Percentiles rank a stretch among this genome's conserved stretches.
Evolutionary conservation across 2,888 invertebrate species (phyloP).

Genomic region (Phrixothrix hirtus): DNA sequence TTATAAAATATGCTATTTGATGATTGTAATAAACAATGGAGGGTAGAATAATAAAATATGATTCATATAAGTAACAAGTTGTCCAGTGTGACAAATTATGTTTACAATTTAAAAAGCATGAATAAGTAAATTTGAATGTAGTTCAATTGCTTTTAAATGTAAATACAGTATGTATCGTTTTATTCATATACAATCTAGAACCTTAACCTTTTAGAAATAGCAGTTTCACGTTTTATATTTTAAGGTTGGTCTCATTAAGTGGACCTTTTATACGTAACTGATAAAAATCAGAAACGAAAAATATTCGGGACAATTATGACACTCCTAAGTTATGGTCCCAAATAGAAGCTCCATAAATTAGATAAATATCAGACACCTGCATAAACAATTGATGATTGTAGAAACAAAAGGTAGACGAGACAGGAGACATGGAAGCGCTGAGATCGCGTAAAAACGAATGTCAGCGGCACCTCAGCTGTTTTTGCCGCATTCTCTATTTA

Average conservation of each 20-base stretch:
- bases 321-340: slow-evolving; percentile 46
- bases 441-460: slow-evolving; percentile 52
- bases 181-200: no score
- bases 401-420: slow-evolving; percentile 42
- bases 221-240: slow-evolving; percentile 9
- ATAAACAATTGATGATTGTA: slow-evolving; percentile 51
- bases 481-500: slow-evolving; percentile 43
- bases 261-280: slow-evolving; percentile 16
- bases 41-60: no score
- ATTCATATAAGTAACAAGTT: no score
- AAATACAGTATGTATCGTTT: neutral
- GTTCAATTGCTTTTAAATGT: neutral
- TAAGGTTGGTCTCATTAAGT: slow-evolving; percentile 26
- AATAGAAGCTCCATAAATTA: slow-evolving; percentile 49
- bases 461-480: slow-evolving; percentile 48
- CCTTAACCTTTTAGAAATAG: neutral
- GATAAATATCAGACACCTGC: slow-evolving; percentile 54
- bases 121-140: neutral
- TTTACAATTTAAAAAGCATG: neutral
- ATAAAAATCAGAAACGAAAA: slow-evolving; percentile 44
- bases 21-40: no score
- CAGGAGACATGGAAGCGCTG: slow-evolving; percentile 39
- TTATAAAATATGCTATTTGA: no score
- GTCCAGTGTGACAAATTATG: neutral
- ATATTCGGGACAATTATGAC: slow-evolving; percentile 50